A percentile compares a stretch with the other conserved stretches of the same genome.
Evolutionary conservation across 1,140 invertebrate genomes (phyloP).

Genomic region (Meteorus sp.): DNA sequence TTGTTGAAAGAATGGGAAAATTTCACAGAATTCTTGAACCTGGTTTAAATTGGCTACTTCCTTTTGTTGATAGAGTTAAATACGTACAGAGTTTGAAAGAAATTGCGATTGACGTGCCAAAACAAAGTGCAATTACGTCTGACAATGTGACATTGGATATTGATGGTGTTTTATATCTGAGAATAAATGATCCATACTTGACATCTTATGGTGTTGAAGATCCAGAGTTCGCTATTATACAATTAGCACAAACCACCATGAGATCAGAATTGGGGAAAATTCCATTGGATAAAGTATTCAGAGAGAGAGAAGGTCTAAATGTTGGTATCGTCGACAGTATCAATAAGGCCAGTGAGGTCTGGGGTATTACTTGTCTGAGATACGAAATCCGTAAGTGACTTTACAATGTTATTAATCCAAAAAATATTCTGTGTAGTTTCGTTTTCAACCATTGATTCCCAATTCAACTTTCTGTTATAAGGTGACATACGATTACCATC

Average conservation of each 20-base stretch:
- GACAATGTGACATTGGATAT: slow-evolving; percentile 97
- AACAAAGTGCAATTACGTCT: slow-evolving; percentile 96
- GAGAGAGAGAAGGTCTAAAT: slow-evolving; percentile 95
- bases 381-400: slow-evolving; percentile 93
- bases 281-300: slow-evolving; percentile 94
- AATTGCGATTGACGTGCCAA: slow-evolving; percentile 98
- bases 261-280: slow-evolving; percentile 98
- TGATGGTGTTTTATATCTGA: slow-evolving; percentile 96
- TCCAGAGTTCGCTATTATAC: slow-evolving; percentile 98
- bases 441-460: too few relatives aligned
- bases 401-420: neutral
- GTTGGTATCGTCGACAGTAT: slow-evolving; percentile 95
- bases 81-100: slow-evolving; percentile 99
- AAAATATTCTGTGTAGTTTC: slow-evolving; percentile 8
- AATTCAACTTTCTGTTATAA: slow-evolving; percentile 47
- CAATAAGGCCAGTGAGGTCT: slow-evolving; percentile 96
- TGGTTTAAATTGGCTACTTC: slow-evolving; percentile 91
- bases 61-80: slow-evolving; percentile 90
- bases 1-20: slow-evolving; percentile 98
- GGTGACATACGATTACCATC: slow-evolving; percentile 91
- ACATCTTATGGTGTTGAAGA: slow-evolving; percentile 99
- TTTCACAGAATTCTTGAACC: slow-evolving; percentile 92
- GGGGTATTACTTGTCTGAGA: slow-evolving; percentile 96
- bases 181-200: slow-evolving; percentile 89
- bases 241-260: slow-evolving; percentile 99